Conservation (phyloP, 2,113 vertebrate species). For the Hyla sarda region DNA sequence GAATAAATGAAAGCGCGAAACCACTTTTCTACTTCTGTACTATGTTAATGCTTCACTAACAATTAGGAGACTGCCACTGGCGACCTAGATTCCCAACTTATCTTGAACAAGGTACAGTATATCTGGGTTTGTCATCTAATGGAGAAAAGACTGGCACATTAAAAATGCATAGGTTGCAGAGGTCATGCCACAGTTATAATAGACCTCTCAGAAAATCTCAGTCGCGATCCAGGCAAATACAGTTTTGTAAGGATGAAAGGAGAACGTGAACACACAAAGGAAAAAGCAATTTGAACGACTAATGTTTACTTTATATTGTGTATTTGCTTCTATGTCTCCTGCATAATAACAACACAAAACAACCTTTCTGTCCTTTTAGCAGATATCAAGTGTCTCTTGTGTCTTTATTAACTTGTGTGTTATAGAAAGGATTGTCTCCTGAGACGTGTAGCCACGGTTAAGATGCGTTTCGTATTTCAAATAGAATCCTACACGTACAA, state of each 20-base stretch:
- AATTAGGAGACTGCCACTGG: not conserved
- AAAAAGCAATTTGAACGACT: not conserved
- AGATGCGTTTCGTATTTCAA: conserved; percentile 35
- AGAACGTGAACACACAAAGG: conserved; percentile 18
- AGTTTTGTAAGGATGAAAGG: not conserved
- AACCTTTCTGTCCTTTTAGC: not conserved
- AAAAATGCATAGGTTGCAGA: conserved; percentile 11
- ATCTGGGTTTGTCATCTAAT: not conserved
- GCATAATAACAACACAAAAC: conserved; percentile 2
- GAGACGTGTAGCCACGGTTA: not conserved
- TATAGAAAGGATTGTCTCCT: conserved; percentile 32
- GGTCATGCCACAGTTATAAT: conserved; percentile 21
- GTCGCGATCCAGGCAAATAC: not conserved
- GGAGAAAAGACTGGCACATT: conserved; percentile 14
- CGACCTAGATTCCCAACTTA: not conserved
- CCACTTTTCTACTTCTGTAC: too few species aligned
- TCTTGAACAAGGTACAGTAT: conserved; percentile 2
- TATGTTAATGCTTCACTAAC: not conserved
- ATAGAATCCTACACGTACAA: not conserved
- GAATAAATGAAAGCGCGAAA: too few species aligned
- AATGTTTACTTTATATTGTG: conserved; percentile 21
- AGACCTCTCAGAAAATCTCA: conserved; percentile 36
- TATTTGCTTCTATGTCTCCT: conserved; percentile 18
- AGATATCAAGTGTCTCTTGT: conserved; percentile 20
- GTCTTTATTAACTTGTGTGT: conserved; percentile 42